Evolutionary conservation across 2,888 invertebrate genomes (phyloP), one percentile per base, ranked within the genome.

Genomic region (Torymus auratus): DNA sequence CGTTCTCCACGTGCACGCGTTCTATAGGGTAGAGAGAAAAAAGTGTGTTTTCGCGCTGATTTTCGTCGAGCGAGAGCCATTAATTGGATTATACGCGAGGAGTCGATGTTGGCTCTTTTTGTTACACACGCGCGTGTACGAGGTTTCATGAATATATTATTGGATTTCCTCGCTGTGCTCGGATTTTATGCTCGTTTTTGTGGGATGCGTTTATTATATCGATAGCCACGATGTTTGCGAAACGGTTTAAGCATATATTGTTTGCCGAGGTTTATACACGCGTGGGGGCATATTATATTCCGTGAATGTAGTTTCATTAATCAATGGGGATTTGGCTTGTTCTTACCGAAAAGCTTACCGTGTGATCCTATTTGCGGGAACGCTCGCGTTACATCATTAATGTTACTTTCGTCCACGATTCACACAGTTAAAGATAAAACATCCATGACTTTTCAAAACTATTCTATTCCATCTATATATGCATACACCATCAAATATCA

Each of bases 121-220:
- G 41, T 41, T 41, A 28, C 28, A 28, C 28, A 28, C 7, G 7
- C 41, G 41, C 7, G 41, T 53, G 14, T 2, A 53, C 13, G 15
- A 64, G 53, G 12, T 75, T 52, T 17, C 58, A 23, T 52, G 74
- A 75, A 75, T 67, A 67, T 11, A 15, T 74, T 68, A 65, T 70
- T 64, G 15, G 15, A 17, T 50, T 50, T 65, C 58, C 14, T 69
- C 5, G n/a, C n/a, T n/a, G n/a, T 50, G 20, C 11, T 11, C 7
- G 5, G 60, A 14, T 13, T 56, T 64, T 23, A 64, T 41, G 64
- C 12, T 58, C 50, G 56, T 73, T 65, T 56, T 74, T 58, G 20
- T 12, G 23, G 23, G 20, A 41, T 15, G 23, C 41, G n/a, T 0
- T n/a, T n/a, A 55, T 15, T 15, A 14, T 12, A 41, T 53, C 53